A percentile compares a stretch with the other conserved stretches of the same genome.
These are phyloP conservation scores for Megaleporinus macrocephalus DNA, from an alignment of 2,113 vertebrate species.

Conservation along the genomic window DNA sequence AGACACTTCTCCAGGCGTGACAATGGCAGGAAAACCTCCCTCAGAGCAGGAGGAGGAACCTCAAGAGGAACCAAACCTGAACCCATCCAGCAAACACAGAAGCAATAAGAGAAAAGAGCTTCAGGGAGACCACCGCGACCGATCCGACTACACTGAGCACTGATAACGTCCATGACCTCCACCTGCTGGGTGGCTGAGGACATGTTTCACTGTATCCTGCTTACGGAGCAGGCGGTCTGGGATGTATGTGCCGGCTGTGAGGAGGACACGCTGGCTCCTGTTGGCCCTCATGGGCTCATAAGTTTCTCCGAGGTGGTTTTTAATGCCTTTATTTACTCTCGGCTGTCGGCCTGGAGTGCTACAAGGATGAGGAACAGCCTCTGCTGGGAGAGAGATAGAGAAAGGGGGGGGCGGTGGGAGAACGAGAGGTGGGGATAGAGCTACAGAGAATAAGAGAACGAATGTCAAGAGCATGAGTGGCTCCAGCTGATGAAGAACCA, in stretches of 20 bases:
- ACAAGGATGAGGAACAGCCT: constrained; percentile 51
- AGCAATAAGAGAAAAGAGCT: no score
- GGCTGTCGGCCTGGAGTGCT: constrained; percentile 42
- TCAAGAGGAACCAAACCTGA: no score
- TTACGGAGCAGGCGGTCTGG: no score
- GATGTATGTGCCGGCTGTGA: background rate
- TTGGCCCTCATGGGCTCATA: background rate
- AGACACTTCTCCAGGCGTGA: no score
- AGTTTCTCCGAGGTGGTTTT: constrained; percentile 37
- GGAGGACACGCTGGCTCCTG: background rate
- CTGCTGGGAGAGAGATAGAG: constrained; percentile 49
- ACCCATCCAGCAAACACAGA: no score
- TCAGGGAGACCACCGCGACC: no score
- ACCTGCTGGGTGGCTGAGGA: background rate
- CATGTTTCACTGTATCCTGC: no score
- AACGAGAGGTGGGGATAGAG: background rate
- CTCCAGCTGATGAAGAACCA: no score
- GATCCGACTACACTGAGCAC: background rate
- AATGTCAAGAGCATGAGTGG: background rate
- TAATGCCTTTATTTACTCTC: constrained; percentile 62
- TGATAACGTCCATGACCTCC: background rate
- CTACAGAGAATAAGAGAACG: background rate
- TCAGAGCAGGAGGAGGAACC: no score
- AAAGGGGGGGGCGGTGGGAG: background rate
- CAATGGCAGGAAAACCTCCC: no score